Evolutionary conservation across 2,797 vertebrate genomes (phyloP).

Genomic region (Lacerta viridis): DNA sequence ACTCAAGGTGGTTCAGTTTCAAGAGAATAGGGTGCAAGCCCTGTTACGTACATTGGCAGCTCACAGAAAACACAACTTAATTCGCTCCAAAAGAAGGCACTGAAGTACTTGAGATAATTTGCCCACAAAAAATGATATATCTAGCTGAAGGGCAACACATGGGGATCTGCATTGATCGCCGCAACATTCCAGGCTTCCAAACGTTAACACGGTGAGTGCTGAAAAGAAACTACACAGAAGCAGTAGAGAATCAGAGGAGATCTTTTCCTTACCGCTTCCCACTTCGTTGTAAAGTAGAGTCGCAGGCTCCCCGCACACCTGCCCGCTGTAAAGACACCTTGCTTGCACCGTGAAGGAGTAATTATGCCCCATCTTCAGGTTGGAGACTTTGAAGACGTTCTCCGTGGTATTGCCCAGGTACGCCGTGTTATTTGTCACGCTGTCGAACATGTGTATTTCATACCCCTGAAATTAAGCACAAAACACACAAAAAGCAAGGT

Average conservation of each 20-base stretch:
- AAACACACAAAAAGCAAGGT: neutral
- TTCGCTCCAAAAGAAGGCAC: too few relatives aligned
- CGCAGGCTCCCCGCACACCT: constrained; percentile 94
- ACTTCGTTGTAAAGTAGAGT: constrained; percentile 89
- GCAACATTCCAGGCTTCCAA: too few relatives aligned
- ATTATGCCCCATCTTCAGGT: constrained; percentile 92
- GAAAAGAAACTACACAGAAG: neutral
- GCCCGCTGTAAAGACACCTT: constrained; percentile 87
- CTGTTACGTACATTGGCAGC: too few relatives aligned
- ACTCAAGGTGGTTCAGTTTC: too few relatives aligned
- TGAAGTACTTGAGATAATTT: too few relatives aligned
- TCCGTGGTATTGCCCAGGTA: constrained; percentile 95
- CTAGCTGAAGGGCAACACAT: too few relatives aligned
- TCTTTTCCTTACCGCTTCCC: constrained; percentile 76
- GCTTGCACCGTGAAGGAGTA: constrained; percentile 96
- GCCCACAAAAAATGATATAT: too few relatives aligned
- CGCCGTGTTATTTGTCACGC: constrained; percentile 86
- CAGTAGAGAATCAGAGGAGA: neutral
- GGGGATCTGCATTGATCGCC: too few relatives aligned
- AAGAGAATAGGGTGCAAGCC: too few relatives aligned
- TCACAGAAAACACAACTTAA: too few relatives aligned
- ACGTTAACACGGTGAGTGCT: neutral
- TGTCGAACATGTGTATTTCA: constrained; percentile 92
- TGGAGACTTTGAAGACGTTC: constrained; percentile 92
- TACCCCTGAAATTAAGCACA: constrained; percentile 86